Evolutionary conservation across 2,888 invertebrate genomes (phyloP).

Genomic region (Phengaris arion): DNA sequence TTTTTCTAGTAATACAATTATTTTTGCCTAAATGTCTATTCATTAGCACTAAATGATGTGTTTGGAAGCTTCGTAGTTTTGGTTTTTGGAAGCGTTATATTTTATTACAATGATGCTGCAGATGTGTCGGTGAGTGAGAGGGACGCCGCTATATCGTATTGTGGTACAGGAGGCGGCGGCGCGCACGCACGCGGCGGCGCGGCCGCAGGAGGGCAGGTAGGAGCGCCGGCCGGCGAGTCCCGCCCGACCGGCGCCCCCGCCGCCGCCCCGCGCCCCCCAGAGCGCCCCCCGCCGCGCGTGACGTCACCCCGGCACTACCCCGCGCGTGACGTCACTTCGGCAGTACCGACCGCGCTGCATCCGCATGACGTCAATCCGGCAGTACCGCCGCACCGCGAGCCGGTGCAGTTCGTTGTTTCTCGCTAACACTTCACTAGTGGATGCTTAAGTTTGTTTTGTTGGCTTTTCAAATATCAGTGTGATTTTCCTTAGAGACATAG

Average conservation of each 20-base stretch:
- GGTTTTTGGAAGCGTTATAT: too few species aligned
- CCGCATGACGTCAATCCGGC: constrained; percentile 39
- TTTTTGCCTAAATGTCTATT: too few species aligned
- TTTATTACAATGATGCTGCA: too few species aligned
- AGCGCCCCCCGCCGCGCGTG: constrained; percentile 34
- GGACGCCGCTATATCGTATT: not conserved
- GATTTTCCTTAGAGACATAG: constrained; percentile 68
- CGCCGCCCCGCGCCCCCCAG: constrained; percentile 39
- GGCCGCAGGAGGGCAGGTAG: constrained; percentile 72
- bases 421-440: constrained; percentile 69
- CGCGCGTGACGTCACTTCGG: constrained; percentile 44
- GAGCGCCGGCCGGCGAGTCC: constrained; percentile 45
- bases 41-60: too few species aligned
- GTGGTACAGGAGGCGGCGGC: constrained; percentile 50
- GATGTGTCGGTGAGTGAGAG: too few species aligned
- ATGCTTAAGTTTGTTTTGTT: constrained; percentile 75
- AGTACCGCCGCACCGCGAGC: constrained; percentile 41
- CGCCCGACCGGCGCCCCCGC: constrained; percentile 44
- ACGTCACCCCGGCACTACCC: constrained; percentile 42
- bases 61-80: too few species aligned
- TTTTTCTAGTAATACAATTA: too few species aligned
- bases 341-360: constrained; percentile 43
- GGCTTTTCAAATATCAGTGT: constrained; percentile 76
- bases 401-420: constrained; percentile 58
- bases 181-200: constrained; percentile 55